phyloP scores from a whole-genome alignment of 2,797 vertebrate species.

The Calcarius lapponicus region DNA sequence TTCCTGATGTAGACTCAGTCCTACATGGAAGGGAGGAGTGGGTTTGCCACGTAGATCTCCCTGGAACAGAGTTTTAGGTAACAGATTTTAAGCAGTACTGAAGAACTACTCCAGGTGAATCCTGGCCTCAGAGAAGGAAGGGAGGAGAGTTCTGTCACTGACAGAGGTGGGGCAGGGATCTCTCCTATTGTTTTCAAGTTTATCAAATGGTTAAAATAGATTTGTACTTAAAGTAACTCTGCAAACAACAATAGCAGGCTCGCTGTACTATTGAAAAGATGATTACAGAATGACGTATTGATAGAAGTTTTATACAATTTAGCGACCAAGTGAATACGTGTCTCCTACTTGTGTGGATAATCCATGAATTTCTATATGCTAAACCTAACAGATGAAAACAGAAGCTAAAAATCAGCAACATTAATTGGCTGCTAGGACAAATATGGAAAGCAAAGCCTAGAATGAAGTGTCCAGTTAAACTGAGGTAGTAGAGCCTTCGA shows the following conservation, averaged over 20 bases:
- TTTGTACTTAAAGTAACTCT: background rate
- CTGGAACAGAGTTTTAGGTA: background rate
- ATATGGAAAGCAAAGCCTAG: conserved; percentile 14
- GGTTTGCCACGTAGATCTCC: background rate
- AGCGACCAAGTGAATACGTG: background rate
- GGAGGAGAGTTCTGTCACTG: background rate
- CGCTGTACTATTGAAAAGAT: background rate
- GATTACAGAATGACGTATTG: background rate
- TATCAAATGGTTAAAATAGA: background rate
- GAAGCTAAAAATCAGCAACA: background rate
- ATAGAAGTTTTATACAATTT: background rate
- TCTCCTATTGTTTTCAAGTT: conserved; percentile 27
- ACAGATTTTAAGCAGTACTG: background rate
- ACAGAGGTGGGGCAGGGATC: background rate
- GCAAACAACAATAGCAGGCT: background rate
- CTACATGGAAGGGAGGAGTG: background rate
- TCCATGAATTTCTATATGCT: background rate
- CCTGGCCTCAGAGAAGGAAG: background rate
- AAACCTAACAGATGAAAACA: background rate
- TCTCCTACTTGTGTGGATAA: background rate
- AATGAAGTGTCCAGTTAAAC: conserved; percentile 74
- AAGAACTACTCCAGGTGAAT: background rate
- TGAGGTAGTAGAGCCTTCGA: conserved; percentile 79
- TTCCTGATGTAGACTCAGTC: background rate
- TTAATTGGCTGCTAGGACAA: conserved; percentile 35